Conservation (phyloP, 2,113 vertebrate genomes). For the Ornithorhynchus anatinus region DNA sequence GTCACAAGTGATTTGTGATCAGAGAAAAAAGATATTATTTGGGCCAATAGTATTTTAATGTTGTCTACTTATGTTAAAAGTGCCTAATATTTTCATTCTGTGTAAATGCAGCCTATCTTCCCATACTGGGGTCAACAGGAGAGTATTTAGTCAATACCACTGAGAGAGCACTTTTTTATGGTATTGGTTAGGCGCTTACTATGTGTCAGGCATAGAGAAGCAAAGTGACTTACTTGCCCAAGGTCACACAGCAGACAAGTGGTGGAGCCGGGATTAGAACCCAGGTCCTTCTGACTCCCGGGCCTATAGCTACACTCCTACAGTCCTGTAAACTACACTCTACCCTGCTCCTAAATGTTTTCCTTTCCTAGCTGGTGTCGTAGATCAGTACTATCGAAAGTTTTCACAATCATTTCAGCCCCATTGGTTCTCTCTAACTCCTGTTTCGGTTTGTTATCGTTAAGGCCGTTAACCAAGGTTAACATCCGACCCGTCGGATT, state of each 20-base stretch:
- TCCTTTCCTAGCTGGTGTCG: not conserved
- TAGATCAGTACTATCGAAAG: not conserved
- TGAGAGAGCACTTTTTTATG: no score
- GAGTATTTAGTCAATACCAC: not conserved
- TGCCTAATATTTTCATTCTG: conserved; percentile 7
- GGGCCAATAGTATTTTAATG: no score
- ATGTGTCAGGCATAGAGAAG: no score
- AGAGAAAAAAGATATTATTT: not conserved
- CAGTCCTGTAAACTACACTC: no score
- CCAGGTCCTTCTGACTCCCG: no score
- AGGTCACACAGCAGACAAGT: no score
- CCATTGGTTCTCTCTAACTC: conserved; percentile 26
- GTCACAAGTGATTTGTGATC: not conserved
- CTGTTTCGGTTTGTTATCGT: conserved; percentile 24
- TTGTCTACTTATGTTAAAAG: not conserved
- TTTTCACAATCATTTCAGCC: conserved; percentile 8
- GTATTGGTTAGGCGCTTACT: no score
- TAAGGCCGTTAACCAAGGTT: conserved; percentile 26
- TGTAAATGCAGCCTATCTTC: not conserved
- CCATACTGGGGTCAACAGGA: no score
- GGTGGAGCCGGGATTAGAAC: no score
- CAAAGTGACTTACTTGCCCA: no score
- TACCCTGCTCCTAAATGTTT: no score
- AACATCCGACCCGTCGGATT: conserved; percentile 43
- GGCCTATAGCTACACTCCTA: no score